phyloP scores from a whole-genome alignment of 2,888 invertebrate genomes.

The Aporophyla nigra region DNA sequence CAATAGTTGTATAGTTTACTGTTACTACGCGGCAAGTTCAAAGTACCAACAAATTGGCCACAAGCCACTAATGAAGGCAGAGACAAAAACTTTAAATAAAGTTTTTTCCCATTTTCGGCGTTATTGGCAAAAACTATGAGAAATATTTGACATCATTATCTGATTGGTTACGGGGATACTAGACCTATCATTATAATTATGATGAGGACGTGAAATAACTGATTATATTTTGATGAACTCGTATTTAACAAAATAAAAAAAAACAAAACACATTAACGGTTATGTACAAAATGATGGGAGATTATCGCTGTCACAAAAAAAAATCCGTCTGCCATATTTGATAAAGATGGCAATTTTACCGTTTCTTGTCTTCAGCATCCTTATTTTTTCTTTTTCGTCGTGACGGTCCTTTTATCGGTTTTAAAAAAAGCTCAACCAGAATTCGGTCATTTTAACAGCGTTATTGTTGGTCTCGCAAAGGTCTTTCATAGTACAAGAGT shows the following conservation, averaged over 20 bases:
- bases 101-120: slow-evolving; percentile 15
- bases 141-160: slow-evolving; percentile 35
- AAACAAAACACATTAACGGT: background rate
- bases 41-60: slow-evolving; percentile 34
- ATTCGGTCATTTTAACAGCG: no score
- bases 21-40: slow-evolving; percentile 10
- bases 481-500: no score
- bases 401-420: no score
- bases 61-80: slow-evolving; percentile 45
- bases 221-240: background rate
- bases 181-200: slow-evolving; percentile 6
- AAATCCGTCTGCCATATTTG: background rate
- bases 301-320: background rate
- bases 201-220: slow-evolving; percentile 18
- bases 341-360: background rate
- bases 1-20: background rate
- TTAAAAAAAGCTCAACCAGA: no score
- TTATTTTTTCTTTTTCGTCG: no score
- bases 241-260: background rate
- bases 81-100: slow-evolving; percentile 28
- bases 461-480: no score
- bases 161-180: background rate
- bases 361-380: background rate
- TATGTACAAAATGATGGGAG: background rate
- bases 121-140: slow-evolving; percentile 38